Evolutionary conservation across 2,888 invertebrate species (phyloP).

Genomic region (Disparrhopalites patrizii): DNA sequence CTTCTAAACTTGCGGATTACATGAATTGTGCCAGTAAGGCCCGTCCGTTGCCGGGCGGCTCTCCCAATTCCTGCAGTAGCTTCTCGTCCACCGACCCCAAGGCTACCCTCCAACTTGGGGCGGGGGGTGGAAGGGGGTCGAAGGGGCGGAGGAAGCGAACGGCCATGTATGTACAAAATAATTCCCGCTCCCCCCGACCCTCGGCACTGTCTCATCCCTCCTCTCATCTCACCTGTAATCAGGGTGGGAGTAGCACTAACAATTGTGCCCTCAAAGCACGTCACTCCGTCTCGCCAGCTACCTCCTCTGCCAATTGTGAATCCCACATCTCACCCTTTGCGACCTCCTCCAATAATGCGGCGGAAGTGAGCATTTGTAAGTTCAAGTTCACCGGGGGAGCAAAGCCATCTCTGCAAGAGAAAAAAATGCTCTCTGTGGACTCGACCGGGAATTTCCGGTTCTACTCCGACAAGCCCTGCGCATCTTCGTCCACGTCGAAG

Average conservation of each 20-base stretch:
- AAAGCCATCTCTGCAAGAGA: conserved; percentile 81
- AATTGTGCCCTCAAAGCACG: background rate
- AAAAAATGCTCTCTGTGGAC: conserved; percentile 86
- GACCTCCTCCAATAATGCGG: conserved; percentile 54
- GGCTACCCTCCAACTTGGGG: background rate
- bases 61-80: background rate
- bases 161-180: background rate
- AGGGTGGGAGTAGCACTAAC: background rate
- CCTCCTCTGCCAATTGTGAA: background rate
- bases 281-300: background rate
- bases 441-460: conserved; percentile 83
- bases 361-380: conserved; percentile 79
- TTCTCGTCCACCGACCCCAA: background rate
- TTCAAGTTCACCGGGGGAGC: conserved; percentile 90
- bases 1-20: conserved; percentile 18
- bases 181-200: background rate
- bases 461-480: conserved; percentile 54
- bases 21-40: conserved; percentile 18
- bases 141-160: background rate
- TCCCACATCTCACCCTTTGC: conserved; percentile 16
- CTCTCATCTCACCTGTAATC: background rate
- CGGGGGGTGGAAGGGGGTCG: background rate
- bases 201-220: background rate
- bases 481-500: conserved; percentile 1
- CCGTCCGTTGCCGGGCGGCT: conserved; percentile 3